These are phyloP conservation scores for Thomomys bottae DNA, from an alignment of 2,113 vertebrate genomes.

Conservation along the genomic window DNA sequence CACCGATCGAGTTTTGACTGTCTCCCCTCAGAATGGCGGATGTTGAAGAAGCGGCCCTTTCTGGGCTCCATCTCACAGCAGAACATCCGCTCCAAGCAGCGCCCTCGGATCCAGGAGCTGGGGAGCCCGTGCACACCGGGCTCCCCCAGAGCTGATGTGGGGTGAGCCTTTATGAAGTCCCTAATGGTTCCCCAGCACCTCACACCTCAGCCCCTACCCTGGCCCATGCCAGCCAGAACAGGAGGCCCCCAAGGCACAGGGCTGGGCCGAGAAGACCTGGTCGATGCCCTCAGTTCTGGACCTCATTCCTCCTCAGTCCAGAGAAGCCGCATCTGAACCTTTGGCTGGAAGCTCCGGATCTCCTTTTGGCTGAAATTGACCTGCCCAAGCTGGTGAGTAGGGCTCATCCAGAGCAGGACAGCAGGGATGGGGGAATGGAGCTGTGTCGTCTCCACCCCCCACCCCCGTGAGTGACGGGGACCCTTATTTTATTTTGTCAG, in stretches of 20 bases:
- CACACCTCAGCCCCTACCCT: rapidly evolving
- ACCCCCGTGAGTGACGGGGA: too few relatives aligned
- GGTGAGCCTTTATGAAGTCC: neutral
- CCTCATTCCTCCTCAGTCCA: neutral
- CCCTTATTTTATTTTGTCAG: too few relatives aligned
- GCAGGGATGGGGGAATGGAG: neutral
- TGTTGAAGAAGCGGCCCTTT: constrained; percentile 92
- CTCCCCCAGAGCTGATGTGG: neutral
- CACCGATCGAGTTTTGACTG: neutral
- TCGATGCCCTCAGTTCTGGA: neutral
- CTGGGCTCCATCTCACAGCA: constrained; percentile 91
- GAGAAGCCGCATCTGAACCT: constrained; percentile 66
- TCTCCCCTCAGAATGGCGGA: constrained; percentile 87
- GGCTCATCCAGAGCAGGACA: neutral
- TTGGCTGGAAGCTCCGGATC: constrained; percentile 82
- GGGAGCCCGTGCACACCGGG: constrained; percentile 66
- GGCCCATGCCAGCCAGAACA: neutral
- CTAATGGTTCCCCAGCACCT: neutral
- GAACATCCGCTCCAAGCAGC: constrained; percentile 90
- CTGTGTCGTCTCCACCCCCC: neutral
- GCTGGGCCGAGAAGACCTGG: neutral
- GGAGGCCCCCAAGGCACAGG: neutral
- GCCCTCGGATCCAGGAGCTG: constrained; percentile 90
- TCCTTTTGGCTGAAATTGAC: constrained; percentile 89
- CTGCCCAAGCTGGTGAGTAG: constrained; percentile 91